phyloP scores from a whole-genome alignment of 2,797 vertebrate species.

The Acrossocheilus fasciatus region DNA sequence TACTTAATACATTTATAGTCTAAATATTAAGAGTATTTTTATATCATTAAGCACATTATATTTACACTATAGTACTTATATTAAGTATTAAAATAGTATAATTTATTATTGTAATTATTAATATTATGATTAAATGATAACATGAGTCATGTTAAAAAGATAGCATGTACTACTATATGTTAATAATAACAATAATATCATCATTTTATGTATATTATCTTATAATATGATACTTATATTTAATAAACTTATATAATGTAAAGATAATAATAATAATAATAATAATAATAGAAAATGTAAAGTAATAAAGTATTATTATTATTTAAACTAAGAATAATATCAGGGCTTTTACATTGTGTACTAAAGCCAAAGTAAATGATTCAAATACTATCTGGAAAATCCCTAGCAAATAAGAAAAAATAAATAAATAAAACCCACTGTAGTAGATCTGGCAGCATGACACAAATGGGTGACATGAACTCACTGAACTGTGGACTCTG shows the following conservation, averaged over 20 bases:
- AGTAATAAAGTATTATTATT: neutral
- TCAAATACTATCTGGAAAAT: neutral
- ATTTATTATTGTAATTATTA: neutral
- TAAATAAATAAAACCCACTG: neutral
- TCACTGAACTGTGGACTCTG: conserved; percentile 34
- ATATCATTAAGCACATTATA: neutral
- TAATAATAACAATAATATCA: neutral
- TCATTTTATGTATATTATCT: neutral
- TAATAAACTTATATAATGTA: neutral
- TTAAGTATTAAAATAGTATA: neutral
- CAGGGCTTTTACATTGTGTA: neutral
- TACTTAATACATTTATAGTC: too few species aligned
- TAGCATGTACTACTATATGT: neutral
- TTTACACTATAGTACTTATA: neutral
- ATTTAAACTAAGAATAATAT: neutral
- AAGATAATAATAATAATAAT: neutral
- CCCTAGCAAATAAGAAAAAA: neutral
- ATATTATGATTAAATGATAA: neutral
- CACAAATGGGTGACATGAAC: conserved; percentile 30
- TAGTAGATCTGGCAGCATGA: neutral
- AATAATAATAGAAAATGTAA: neutral
- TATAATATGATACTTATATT: neutral
- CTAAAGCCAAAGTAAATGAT: neutral
- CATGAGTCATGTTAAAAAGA: neutral
- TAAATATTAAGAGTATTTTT: neutral